These are phyloP conservation scores for Champsocephalus esox DNA, from an alignment of 2,797 vertebrate species.

Conservation along the genomic window DNA sequence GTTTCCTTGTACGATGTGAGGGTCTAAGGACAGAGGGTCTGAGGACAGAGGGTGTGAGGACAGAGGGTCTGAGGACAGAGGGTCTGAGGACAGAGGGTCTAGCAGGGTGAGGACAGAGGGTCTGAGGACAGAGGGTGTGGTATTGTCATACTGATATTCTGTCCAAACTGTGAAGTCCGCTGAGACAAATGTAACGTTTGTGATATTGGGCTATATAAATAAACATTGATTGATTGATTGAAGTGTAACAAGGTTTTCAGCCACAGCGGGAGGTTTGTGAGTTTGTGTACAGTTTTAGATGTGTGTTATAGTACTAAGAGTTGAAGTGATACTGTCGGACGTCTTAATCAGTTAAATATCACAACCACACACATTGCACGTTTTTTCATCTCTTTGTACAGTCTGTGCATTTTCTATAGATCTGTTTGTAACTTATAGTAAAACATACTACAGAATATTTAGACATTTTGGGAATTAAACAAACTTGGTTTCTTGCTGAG, in stretches of 20 bases:
- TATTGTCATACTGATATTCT: too few species aligned
- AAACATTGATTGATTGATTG: too few species aligned
- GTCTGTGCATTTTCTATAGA: constrained; percentile 10
- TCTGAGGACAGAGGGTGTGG: too few species aligned
- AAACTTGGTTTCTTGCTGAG: not conserved
- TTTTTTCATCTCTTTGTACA: not conserved
- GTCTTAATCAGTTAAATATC: not conserved
- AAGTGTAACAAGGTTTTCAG: not conserved
- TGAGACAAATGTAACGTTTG: too few species aligned
- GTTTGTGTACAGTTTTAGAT: constrained; percentile 31
- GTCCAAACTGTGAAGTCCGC: too few species aligned
- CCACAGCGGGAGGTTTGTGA: not conserved
- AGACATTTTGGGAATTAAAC: constrained; percentile 4
- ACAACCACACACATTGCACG: constrained; percentile 11
- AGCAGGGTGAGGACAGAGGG: too few species aligned
- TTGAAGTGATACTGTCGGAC: not conserved
- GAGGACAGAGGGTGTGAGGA: too few species aligned
- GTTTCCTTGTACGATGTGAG: too few species aligned
- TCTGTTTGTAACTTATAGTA: constrained; percentile 5
- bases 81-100: too few species aligned
- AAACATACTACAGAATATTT: not conserved
- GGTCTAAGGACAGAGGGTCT: too few species aligned
- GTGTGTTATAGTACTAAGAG: not conserved
- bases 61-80: too few species aligned
- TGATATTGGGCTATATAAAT: too few species aligned